phyloP scores from a whole-genome alignment of 92 coral and sea anemone species.

The Muricea muricata region DNA sequence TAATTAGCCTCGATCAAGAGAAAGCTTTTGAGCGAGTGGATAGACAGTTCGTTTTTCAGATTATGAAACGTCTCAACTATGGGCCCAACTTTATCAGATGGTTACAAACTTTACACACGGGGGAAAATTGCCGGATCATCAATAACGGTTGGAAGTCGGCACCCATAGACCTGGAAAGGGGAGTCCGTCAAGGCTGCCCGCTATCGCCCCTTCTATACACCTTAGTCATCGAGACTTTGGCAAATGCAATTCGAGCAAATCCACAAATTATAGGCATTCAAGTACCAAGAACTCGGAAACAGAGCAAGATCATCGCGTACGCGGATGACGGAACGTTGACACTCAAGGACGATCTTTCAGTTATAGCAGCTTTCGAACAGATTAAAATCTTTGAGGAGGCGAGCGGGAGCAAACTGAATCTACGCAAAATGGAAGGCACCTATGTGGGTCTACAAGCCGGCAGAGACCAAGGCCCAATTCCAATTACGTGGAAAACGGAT shows the following conservation, averaged over 20 bases:
- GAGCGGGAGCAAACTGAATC: slow-evolving; percentile 39
- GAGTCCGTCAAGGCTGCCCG: slow-evolving; percentile 34
- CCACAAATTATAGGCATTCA: background rate
- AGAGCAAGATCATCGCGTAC: slow-evolving; percentile 33
- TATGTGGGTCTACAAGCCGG: slow-evolving; percentile 60
- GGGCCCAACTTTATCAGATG: slow-evolving; percentile 34
- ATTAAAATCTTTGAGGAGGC: slow-evolving; percentile 29
- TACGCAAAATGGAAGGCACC: slow-evolving; percentile 50
- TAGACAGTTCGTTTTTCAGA: background rate
- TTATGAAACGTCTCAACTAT: background rate
- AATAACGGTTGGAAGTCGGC: slow-evolving; percentile 40
- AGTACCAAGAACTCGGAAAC: background rate
- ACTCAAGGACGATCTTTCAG: slow-evolving; percentile 3
- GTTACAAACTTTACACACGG: slow-evolving; percentile 2
- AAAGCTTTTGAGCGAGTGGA: slow-evolving; percentile 48
- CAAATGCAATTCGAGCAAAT: background rate
- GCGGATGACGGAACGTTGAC: slow-evolving; percentile 44
- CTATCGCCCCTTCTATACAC: slow-evolving; percentile 28
- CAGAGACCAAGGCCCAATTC: slow-evolving; percentile 23
- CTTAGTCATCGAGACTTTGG: slow-evolving; percentile 3
- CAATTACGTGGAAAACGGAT: slow-evolving; percentile 52
- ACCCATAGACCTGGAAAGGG: background rate
- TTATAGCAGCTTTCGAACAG: slow-evolving; percentile 3
- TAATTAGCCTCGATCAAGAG: slow-evolving; percentile 38
- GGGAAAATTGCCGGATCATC: background rate